These are phyloP conservation scores for Clarias platycephalus DNA, from an alignment of 2,797 vertebrate genomes.

Conservation along the genomic window DNA sequence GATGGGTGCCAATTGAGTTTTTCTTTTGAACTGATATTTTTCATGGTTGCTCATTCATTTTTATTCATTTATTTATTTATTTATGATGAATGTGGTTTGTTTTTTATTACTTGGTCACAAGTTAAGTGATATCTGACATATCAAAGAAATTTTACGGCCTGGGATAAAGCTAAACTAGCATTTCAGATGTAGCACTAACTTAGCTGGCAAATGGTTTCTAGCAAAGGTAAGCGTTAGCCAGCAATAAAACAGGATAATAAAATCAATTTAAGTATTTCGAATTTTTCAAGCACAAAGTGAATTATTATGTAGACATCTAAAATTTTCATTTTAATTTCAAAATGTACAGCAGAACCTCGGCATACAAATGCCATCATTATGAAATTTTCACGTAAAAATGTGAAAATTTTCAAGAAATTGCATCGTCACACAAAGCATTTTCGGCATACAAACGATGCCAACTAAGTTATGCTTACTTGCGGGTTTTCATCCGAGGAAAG, in stretches of 20 bases:
- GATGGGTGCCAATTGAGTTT: too few species aligned
- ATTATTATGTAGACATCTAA: too few species aligned
- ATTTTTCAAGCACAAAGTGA: not conserved
- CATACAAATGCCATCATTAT: too few species aligned
- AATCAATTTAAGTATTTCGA: not conserved
- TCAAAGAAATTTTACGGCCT: not conserved
- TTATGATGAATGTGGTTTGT: not conserved
- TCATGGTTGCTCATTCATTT: not conserved
- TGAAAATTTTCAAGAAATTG: too few species aligned
- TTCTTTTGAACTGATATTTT: not conserved
- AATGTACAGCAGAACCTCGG: too few species aligned
- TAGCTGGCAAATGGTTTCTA: not conserved
- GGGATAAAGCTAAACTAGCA: not conserved
- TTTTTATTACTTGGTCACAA: not conserved
- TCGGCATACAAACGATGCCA: too few species aligned
- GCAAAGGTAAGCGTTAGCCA: not conserved
- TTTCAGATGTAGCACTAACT: not conserved
- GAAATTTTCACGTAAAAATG: too few species aligned
- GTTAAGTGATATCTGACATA: not conserved
- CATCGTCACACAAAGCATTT: too few species aligned
- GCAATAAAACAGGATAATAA: not conserved
- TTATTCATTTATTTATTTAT: not conserved
- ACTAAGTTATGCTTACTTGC: too few species aligned
- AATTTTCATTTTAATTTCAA: too few species aligned
- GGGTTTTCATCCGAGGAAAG: too few species aligned